Evolutionary conservation across 2,888 invertebrate genomes (phyloP).

Genomic region (Andrena chrysosceles): DNA sequence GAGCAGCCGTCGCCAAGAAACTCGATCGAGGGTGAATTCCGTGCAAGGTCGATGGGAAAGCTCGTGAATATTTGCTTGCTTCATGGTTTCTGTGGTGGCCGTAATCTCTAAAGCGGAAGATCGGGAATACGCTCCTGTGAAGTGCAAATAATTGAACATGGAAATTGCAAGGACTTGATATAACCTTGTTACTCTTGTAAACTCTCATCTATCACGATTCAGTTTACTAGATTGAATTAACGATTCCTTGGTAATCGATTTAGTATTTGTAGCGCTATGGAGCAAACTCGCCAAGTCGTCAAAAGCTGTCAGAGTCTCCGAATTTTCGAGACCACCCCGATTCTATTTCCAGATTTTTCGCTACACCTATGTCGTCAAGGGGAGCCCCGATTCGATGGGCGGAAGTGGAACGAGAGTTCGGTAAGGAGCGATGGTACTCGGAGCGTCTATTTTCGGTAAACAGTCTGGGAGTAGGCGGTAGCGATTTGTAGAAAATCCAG

Average conservation of each 20-base stretch:
- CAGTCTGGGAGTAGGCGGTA: background rate
- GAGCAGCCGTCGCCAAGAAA: slow-evolving; percentile 9
- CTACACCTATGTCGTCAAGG: background rate
- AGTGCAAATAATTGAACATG: no score
- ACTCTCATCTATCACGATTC: no score
- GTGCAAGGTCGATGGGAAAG: slow-evolving; percentile 30
- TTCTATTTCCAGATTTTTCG: background rate
- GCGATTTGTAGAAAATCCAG: slow-evolving; percentile 4
- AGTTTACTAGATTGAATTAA: no score
- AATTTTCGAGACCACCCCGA: background rate
- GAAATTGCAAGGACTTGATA: no score
- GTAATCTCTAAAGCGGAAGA: no score
- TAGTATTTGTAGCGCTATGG: no score
- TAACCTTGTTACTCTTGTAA: no score
- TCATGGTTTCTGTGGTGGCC: background rate
- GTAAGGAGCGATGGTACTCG: background rate
- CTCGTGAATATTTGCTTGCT: background rate
- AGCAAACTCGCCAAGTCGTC: no score
- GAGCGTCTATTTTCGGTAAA: background rate
- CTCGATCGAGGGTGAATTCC: slow-evolving; percentile 41
- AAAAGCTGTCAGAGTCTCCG: no score
- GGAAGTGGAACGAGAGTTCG: background rate
- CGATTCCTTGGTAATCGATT: no score
- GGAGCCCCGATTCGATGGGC: background rate
- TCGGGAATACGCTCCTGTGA: no score